A percentile compares a stretch with the other conserved stretches of the same genome.
Conservation (phyloP, 1,140 invertebrate genomes). For the Uloborus diversus region DNA sequence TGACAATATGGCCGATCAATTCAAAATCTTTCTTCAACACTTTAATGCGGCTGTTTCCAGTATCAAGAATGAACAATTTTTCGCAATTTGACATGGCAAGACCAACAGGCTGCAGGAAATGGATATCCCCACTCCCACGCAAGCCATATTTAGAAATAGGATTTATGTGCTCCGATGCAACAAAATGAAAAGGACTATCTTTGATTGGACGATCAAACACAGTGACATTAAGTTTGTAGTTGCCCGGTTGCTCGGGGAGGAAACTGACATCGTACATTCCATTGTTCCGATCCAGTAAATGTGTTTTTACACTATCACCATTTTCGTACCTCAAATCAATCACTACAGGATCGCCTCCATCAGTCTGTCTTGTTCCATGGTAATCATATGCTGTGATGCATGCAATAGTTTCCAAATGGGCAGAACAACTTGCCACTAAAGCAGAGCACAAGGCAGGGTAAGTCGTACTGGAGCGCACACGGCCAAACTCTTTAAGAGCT, state of each 20-base stretch:
- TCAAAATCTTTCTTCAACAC: conserved; percentile 74
- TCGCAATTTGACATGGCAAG: conserved; percentile 74
- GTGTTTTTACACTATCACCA: conserved; percentile 61
- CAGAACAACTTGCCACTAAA: conserved; percentile 61
- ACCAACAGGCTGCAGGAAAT: conserved; percentile 86
- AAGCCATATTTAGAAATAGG: conserved; percentile 77
- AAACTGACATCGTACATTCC: conserved; percentile 79
- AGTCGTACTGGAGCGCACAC: conserved; percentile 83
- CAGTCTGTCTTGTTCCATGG: conserved; percentile 78
- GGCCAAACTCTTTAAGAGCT: conserved; percentile 66
- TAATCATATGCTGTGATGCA: conserved; percentile 83
- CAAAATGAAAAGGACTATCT: conserved; percentile 79
- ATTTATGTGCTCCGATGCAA: conserved; percentile 79
- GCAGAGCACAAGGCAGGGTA: conserved; percentile 76
- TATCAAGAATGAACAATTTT: conserved; percentile 84
- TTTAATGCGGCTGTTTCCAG: conserved; percentile 92
- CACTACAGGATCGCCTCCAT: conserved; percentile 84
- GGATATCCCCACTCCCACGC: conserved; percentile 77
- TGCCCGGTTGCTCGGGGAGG: conserved; percentile 69
- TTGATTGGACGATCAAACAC: conserved; percentile 88
- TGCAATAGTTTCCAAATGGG: conserved; percentile 76
- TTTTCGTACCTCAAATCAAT: conserved; percentile 69
- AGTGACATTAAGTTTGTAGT: conserved; percentile 76
- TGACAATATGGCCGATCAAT: conserved; percentile 79
- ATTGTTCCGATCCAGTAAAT: conserved; percentile 79